Evolutionary conservation across 2,888 invertebrate genomes (phyloP), one percentile per base, ranked within the genome.

Genomic region (Myathropa florea): DNA sequence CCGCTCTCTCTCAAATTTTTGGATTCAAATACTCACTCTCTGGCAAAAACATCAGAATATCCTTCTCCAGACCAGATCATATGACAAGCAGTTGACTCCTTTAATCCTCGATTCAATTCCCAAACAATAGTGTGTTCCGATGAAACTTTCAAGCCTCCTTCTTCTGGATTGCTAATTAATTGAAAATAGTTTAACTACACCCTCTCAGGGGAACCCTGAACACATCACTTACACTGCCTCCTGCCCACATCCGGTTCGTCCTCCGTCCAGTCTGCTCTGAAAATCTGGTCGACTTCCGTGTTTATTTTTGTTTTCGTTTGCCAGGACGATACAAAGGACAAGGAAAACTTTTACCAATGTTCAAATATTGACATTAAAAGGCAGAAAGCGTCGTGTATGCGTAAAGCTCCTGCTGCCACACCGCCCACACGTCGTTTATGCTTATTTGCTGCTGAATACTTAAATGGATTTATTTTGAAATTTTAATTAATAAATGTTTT

Each of bases 401-500:
- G 4, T 46, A 33, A 30, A 55, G 9, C 24, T 36, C 21, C 18
- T 36, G 26, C n/a, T 4, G 12, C 9, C 21, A 10, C 18, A 1
- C 18, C 33, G 26, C 30, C 12, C 24, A 12, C 30, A 33, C 23
- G 7, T 0, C 18, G 9, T 9, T 10, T 2, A 9, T 6, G 33
- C 33, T 33, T 33, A 33, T 33, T 33, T 33, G 10, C 33, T 33
- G 33, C 10, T 1, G 33, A 6, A n/a, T n/a, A n/a, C n/a, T n/a
- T 24, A 2, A 14, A 36, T 23, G 24, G n/a, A n/a, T n/a, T 14
- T 10, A 18, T 39, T 60, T 46, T 60, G 28, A 60, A 14, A 60
- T 60, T 60, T 60, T 71, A 70, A 70, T 59, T 70, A 70, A 70
- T 36, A 59, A 33, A 70, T 70, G 71, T 39, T 70, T 60, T 70